These are phyloP conservation scores for Cotesia vestalis DNA, from an alignment of 1,140 invertebrate genomes.

Conservation along the genomic window DNA sequence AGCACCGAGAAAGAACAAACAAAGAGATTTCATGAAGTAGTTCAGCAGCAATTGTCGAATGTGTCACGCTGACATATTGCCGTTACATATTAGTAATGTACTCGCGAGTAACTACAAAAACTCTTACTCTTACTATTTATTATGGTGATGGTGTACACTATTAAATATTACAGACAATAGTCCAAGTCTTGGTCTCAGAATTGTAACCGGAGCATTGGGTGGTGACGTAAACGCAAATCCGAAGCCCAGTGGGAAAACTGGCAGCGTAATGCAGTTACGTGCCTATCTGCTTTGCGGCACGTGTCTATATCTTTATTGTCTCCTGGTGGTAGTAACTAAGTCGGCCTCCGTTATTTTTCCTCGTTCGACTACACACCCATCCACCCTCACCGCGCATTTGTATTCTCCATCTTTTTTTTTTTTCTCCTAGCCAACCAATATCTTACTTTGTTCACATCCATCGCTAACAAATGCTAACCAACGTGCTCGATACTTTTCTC, in stretches of 20 bases:
- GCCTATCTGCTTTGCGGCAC: slow-evolving; percentile 13
- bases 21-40: too few relatives aligned
- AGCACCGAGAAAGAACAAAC: too few relatives aligned
- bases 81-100: neutral
- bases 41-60: too few relatives aligned
- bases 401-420: too few relatives aligned
- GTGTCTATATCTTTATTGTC: slow-evolving; percentile 16
- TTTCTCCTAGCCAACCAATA: too few relatives aligned
- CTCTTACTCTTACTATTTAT: too few relatives aligned
- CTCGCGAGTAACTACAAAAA: neutral
- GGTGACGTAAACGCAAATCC: slow-evolving; percentile 45
- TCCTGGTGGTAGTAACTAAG: neutral
- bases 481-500: neutral
- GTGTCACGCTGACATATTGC: neutral
- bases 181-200: slow-evolving; percentile 24
- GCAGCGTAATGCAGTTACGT: slow-evolving; percentile 33
- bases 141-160: neutral
- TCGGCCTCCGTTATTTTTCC: too few relatives aligned
- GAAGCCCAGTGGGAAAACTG: slow-evolving; percentile 37
- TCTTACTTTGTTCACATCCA: neutral
- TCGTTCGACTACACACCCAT: too few relatives aligned
- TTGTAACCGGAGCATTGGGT: slow-evolving; percentile 15
- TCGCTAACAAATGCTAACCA: neutral
- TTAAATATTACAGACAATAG: neutral
- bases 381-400: too few relatives aligned